Percentiles rank a stretch among this genome's conserved stretches.
Conservation (phyloP, 2,888 invertebrate species). For the Cryptocheilus praepositus region DNA sequence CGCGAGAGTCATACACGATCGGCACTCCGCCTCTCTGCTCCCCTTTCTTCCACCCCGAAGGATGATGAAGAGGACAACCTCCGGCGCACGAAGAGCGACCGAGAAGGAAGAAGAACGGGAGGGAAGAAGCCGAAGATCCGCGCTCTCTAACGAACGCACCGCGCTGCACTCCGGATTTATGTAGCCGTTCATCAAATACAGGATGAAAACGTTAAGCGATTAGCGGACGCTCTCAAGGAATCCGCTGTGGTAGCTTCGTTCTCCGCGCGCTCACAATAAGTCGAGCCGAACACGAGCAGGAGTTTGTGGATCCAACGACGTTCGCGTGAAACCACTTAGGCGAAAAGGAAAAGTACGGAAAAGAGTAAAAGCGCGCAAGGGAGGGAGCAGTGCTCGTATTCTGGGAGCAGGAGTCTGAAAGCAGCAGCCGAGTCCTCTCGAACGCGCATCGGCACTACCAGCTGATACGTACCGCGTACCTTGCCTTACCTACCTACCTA, state of each 20-base stretch:
- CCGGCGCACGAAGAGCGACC: conserved; percentile 19
- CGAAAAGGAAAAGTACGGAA: neutral
- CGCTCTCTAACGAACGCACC: conserved; percentile 50
- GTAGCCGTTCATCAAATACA: conserved; percentile 55
- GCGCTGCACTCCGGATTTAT: conserved; percentile 50
- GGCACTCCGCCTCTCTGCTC: conserved; percentile 26
- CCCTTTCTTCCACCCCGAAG: conserved; percentile 34
- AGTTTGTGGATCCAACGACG: no score
- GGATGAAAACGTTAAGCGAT: conserved; percentile 57
- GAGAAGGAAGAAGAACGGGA: no score
- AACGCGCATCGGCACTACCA: neutral
- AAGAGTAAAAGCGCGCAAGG: neutral
- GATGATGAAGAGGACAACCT: conserved; percentile 54
- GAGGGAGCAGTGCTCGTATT: neutral
- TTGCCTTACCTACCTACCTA: conserved; percentile 1
- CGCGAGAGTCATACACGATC: conserved; percentile 45
- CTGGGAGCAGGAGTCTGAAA: neutral
- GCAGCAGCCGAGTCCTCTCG: neutral
- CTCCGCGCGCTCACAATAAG: neutral
- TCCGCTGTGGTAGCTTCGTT: neutral
- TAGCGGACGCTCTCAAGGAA: conserved; percentile 8
- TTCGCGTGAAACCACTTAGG: neutral
- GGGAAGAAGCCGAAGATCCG: conserved; percentile 30
- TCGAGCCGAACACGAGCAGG: no score
- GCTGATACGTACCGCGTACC: neutral